A percentile compares a stretch with the other conserved stretches of the same genome.
phyloP scores from a whole-genome alignment of 1,140 invertebrate species.

The Leptonema lineaticorne region DNA sequence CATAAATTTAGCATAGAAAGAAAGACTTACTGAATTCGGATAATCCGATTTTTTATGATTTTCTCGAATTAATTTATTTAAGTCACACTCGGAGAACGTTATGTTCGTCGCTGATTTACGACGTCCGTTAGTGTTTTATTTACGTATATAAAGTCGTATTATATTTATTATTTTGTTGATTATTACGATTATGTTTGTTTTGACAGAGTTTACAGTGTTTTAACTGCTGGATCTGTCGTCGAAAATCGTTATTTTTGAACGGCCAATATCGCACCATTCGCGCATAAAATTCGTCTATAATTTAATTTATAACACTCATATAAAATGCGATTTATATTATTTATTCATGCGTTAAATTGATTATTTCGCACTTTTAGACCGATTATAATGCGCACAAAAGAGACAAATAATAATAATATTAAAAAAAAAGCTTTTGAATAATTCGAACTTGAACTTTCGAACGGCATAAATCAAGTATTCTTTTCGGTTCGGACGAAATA shows the following conservation, averaged over 20 bases:
- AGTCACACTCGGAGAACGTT: background rate
- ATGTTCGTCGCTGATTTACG: conserved; percentile 13
- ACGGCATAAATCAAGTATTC: background rate
- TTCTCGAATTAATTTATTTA: background rate
- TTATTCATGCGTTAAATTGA: too few species aligned
- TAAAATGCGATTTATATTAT: too few species aligned
- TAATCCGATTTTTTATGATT: background rate
- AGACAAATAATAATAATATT: background rate
- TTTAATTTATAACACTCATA: background rate
- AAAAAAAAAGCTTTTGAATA: background rate
- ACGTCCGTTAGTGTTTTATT: conserved; percentile 12
- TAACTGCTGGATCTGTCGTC: background rate
- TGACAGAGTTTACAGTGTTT: background rate
- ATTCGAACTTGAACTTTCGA: background rate
- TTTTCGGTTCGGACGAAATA: background rate
- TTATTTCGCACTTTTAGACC: too few species aligned
- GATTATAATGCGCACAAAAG: too few species aligned
- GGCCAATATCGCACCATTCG: background rate
- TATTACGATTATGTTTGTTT: background rate
- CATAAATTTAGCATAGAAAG: too few species aligned
- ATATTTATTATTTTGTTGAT: too few species aligned
- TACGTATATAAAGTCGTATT: conserved; percentile 2
- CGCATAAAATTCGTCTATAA: background rate
- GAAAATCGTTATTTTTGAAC: background rate
- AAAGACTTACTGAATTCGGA: background rate